Percentiles rank a stretch among this genome's conserved stretches.
Conservation (phyloP, 2,113 vertebrate genomes). For the Progne subis region DNA sequence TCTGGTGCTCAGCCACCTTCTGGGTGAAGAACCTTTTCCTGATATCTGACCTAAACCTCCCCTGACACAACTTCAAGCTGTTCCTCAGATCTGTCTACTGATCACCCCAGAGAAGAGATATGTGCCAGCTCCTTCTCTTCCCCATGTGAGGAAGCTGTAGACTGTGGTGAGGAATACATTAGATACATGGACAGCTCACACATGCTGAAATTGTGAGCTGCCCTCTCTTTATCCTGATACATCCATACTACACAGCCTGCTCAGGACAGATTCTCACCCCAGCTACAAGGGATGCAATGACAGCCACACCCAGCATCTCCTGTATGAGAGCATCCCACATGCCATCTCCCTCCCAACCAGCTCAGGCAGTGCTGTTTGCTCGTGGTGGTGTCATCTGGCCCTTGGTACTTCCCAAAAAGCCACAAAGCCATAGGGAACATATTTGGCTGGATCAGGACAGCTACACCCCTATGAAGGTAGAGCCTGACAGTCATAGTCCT, state of each 20-base stretch:
- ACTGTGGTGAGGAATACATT: neutral
- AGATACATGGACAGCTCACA: neutral
- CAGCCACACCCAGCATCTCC: neutral
- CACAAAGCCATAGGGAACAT: neutral
- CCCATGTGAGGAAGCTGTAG: neutral
- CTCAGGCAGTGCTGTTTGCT: neutral
- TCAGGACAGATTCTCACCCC: neutral
- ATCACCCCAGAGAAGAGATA: neutral
- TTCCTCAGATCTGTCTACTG: neutral
- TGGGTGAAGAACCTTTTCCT: neutral
- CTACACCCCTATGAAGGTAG: neutral
- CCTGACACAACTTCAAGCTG: neutral
- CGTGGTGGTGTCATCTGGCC: neutral
- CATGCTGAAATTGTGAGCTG: neutral
- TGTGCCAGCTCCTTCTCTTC: neutral
- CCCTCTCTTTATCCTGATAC: neutral
- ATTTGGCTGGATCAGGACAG: neutral
- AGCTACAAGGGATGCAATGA: neutral
- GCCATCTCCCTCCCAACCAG: neutral
- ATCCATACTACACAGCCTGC: neutral
- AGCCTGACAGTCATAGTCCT: neutral
- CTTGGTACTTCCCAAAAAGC: neutral
- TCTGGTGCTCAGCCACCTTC: rapidly evolving
- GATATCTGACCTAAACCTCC: neutral
- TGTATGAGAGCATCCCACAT: neutral